Conservation (phyloP, 2,113 vertebrate genomes). For the Apodemus speciosus region DNA sequence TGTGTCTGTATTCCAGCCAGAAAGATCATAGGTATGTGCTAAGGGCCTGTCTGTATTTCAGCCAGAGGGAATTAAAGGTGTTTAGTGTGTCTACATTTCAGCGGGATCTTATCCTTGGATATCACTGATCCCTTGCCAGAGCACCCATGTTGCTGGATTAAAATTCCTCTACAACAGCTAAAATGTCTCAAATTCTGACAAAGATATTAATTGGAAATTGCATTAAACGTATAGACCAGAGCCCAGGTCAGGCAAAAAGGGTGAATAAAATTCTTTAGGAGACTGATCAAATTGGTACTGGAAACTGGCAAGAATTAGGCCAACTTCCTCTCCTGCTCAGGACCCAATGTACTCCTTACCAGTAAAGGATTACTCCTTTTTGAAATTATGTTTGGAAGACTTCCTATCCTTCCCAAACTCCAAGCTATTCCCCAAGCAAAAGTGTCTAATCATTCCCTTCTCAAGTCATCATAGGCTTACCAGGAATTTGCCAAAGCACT, state of each 20-base stretch:
- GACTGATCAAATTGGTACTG: not conserved
- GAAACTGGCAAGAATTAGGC: not conserved
- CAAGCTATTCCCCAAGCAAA: not conserved
- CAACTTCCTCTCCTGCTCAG: not conserved
- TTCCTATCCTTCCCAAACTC: not conserved
- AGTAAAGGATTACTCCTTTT: not conserved
- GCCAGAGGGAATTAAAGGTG: too few species aligned
- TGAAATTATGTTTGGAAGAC: not conserved
- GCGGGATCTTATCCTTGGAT: too few species aligned
- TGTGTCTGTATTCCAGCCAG: too few species aligned
- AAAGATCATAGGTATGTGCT: too few species aligned
- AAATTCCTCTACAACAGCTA: too few species aligned
- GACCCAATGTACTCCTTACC: not conserved
- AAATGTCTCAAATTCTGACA: not conserved
- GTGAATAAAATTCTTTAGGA: not conserved
- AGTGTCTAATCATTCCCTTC: not conserved
- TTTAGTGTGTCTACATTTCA: too few species aligned
- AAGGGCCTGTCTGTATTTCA: too few species aligned
- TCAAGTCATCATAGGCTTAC: not conserved
- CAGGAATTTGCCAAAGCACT: not conserved
- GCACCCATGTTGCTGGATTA: too few species aligned
- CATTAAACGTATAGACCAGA: not conserved
- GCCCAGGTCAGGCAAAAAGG: not conserved
- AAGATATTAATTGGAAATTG: not conserved
- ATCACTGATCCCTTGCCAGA: too few species aligned